Evolutionary conservation across 1,140 invertebrate species (phyloP).

Genomic region (Glomeris maerens): DNA sequence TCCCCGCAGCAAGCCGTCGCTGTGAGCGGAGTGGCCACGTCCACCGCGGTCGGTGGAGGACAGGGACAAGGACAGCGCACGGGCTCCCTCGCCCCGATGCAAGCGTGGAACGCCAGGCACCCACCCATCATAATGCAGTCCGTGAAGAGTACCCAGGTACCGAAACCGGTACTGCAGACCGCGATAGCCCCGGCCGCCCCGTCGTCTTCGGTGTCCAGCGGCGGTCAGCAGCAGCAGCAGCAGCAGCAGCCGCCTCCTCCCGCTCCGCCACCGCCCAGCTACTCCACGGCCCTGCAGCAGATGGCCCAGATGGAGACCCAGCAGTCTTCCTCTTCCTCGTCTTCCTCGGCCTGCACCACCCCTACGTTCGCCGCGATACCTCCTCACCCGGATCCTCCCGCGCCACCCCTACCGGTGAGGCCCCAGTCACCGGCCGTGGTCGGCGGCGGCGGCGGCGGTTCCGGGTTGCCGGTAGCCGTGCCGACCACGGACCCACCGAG

Average conservation of each 20-base stretch:
- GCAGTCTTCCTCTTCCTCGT: background rate
- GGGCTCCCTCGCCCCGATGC: conserved; percentile 14
- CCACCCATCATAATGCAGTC: conserved; percentile 91
- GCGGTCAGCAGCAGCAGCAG: conserved; percentile 12
- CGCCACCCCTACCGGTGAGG: conserved; percentile 16
- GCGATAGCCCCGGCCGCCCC: conserved; percentile 74
- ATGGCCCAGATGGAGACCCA: conserved; percentile 29
- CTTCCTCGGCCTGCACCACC: conserved; percentile 5
- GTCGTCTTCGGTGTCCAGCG: no score
- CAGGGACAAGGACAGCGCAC: background rate
- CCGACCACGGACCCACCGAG: conserved; percentile 79
- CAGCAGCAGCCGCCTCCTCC: no score
- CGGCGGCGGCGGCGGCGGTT: background rate
- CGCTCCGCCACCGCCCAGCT: conserved; percentile 52
- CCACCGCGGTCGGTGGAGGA: background rate
- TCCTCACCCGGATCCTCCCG: conserved; percentile 25
- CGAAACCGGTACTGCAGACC: conserved; percentile 83
- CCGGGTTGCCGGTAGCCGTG: conserved; percentile 32
- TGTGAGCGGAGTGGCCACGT: background rate
- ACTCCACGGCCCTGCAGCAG: conserved; percentile 61
- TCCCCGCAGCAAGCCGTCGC: background rate
- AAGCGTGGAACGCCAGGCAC: conserved; percentile 41
- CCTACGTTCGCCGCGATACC: conserved; percentile 15
- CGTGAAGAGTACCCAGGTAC: conserved; percentile 83
- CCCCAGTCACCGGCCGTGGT: conserved; percentile 12